Evolutionary conservation across 1,140 invertebrate genomes (phyloP).

Genomic region (Hestina assimilis): DNA sequence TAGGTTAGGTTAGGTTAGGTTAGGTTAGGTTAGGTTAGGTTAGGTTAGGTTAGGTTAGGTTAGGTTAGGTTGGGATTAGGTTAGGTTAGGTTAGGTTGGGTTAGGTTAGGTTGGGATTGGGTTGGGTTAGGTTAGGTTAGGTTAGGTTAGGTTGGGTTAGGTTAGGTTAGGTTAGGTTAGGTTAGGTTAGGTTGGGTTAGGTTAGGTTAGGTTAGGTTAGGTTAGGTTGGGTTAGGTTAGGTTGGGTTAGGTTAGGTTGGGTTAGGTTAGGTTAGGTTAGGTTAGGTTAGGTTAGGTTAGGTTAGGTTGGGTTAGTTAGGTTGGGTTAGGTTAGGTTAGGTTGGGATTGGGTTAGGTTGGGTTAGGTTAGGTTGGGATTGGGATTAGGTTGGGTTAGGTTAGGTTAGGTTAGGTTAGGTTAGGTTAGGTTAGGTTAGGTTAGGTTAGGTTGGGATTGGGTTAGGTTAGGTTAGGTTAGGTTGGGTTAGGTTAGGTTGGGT

Average conservation of each 20-base stretch:
- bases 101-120: neutral
- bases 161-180: neutral
- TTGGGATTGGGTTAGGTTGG: no score
- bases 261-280: slow-evolving; percentile 6
- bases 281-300: slow-evolving; percentile 6
- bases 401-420: slow-evolving; percentile 3
- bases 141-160: neutral
- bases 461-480: slow-evolving; percentile 40
- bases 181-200: neutral
- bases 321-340: neutral
- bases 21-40: neutral
- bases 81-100: slow-evolving; percentile 26
- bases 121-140: neutral
- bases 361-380: no score
- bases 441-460: no score
- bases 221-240: neutral
- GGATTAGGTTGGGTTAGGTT: slow-evolving; percentile 7
- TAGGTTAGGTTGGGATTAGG: no score
- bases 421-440: neutral
- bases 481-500: slow-evolving; percentile 20
- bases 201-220: neutral
- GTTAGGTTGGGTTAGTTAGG: slow-evolving; percentile 2
- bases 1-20: neutral
- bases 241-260: slow-evolving; percentile 4
- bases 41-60: slow-evolving; percentile 30